Base-by-base conservation (phyloP, 2,888 invertebrate genomes). In the Brenthis daphne region DNA sequence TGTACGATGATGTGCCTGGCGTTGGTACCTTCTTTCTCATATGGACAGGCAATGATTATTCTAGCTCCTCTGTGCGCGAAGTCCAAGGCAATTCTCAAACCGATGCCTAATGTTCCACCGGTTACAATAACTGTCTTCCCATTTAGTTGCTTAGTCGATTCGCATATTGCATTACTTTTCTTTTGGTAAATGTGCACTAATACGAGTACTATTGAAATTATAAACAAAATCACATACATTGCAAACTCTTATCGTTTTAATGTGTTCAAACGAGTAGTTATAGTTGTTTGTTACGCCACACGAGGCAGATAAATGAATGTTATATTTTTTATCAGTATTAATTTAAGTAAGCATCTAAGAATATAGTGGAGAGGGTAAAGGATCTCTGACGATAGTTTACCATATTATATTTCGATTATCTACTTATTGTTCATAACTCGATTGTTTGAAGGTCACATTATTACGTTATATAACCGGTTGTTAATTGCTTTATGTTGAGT, bases 1-100 rank as follows among this genome's bases (percentile, higher is more conserved):
- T 93, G 87, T 3, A 93, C 79, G 29, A 97, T 94, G 81, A 94
- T 94, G 71, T 94, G 95, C 94, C 66, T 69, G 1, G 85, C 87
- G 2, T 58, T 65, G 0, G 2, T 20, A 0, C 89, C 89, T 76
- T 89, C 88, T 12, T 82, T 76, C 54, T 78, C 71, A 63, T 83
- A 83, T 0, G 88, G 88, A 43, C 87, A 87, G 0, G 88, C 88
- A 8, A 90, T 76, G 37, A 89, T 83, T 0, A 89, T 85, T 61
- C 74, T 78, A 0, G 88, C 89, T 5, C 87, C 87, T 58, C 89
- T 74, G 6, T 70, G 68, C 0, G 86, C 87, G 2, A 89, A 77
- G 43, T 89, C 88, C n/a, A 64, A 76, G 0, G 89, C 86, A 11
- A 86, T 82, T 69, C 85, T 79, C 0, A 88, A 74, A 0, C 90